Base-by-base conservation (phyloP, 1,140 invertebrate genomes). In the Polypedilum vanderplanki region DNA sequence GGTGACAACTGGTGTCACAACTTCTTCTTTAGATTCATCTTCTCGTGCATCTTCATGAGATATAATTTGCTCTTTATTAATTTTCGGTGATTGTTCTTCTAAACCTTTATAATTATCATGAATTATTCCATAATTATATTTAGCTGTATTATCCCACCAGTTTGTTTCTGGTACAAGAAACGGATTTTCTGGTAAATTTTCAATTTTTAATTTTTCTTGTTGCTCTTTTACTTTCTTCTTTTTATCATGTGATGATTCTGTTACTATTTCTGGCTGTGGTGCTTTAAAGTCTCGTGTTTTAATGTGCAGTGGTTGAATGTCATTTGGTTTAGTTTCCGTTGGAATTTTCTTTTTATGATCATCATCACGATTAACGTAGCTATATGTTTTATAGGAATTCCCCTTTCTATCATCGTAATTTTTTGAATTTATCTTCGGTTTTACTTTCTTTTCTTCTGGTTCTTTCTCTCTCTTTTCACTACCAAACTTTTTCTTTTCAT, bases 101-200 rank as follows among this genome's bases (percentile, higher is more conserved):
- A 33, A 3, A 5, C 24, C 24, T 33, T 33, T 33, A 33, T 33
- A 33, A 5, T 33, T 5, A 33, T 57, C 46, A 20, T 70, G 65
- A 18, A 20, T 7, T 5, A 70, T 70, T 70, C 65, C 65, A 20
- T 70, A 70, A 20, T 70, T 70, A 20, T 70, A 70, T 9, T 70
- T 70, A 0, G n/a, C 65, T 20, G 0, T n/a, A 22, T 70, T 70
- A 70, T 70, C 65, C 17, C 17, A 70, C 65, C 65, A 70, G 7
- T 70, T 18, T 5, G 65, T 70, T 20, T 70, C 18, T 7, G 65
- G 65, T 18, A 70, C 65, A 10, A 18, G 3, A 20, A 18, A 9
- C 5, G 65, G 65, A 70, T 70, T 70, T 20, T 20, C 3, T 22
- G 65, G 65, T 20, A 70, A 70, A 70, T 70, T 70, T 20, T 70